Conservation (phyloP, 2,797 vertebrate genomes). For the Parauchenoglanis punctatus region DNA sequence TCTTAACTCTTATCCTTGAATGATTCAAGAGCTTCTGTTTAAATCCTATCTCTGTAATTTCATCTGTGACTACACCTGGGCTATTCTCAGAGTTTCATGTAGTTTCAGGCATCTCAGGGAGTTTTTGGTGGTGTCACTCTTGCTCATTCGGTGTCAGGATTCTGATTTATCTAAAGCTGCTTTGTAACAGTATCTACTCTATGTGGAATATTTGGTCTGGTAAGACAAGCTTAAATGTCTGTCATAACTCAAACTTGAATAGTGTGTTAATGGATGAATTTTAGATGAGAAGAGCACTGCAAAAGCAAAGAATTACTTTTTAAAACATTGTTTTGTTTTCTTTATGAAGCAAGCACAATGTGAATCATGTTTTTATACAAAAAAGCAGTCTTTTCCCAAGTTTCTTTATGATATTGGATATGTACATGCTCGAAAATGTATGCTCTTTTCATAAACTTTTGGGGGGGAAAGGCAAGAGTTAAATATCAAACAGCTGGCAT, state of each 20-base stretch:
- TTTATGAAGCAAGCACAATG: background rate
- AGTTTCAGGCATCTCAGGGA: background rate
- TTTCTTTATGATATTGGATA: background rate
- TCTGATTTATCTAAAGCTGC: background rate
- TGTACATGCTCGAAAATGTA: background rate
- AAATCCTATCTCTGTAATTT: background rate
- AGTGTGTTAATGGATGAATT: background rate
- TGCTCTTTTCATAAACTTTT: background rate
- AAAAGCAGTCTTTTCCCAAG: background rate
- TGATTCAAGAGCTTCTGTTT: background rate
- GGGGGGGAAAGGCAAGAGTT: background rate
- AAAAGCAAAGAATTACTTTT: background rate
- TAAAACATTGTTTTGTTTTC: background rate
- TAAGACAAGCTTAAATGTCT: background rate
- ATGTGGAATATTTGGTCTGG: background rate
- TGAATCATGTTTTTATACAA: background rate
- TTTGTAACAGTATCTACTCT: background rate
- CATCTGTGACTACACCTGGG: background rate
- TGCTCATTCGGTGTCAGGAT: no score
- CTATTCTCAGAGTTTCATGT: background rate
- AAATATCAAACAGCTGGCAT: slow-evolving; percentile 19
- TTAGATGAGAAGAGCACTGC: background rate
- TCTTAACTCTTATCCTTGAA: background rate
- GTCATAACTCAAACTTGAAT: background rate
- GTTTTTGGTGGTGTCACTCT: background rate